Evolutionary conservation across 2,797 vertebrate species (phyloP).

Genomic region (Uromys caudimaculatus): DNA sequence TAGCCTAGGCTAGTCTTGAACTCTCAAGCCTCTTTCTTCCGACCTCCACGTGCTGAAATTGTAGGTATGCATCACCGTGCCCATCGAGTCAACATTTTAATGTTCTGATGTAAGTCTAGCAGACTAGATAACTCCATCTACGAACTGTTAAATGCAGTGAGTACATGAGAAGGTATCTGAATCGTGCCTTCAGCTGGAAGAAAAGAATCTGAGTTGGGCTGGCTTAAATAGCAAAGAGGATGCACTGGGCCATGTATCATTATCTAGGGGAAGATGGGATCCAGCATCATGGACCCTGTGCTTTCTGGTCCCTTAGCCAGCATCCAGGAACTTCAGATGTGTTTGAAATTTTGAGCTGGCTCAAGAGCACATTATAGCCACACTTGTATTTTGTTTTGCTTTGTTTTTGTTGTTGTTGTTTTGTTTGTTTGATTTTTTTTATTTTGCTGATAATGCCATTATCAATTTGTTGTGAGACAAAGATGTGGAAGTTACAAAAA

Average conservation of each 20-base stretch:
- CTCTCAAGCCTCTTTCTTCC: not conserved
- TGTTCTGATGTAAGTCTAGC: not conserved
- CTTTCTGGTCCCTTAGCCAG: not conserved
- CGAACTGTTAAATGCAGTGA: not conserved
- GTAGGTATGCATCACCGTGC: not conserved
- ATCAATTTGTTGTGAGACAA: not conserved
- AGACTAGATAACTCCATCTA: not conserved
- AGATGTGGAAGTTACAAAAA: slow-evolving; percentile 6
- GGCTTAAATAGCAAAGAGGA: not conserved
- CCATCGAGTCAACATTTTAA: not conserved
- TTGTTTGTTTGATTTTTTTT: not conserved
- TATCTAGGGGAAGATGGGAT: not conserved
- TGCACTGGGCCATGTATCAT: not conserved
- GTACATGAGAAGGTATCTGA: not conserved
- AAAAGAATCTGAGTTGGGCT: not conserved
- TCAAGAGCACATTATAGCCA: not conserved
- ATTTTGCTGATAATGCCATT: not conserved
- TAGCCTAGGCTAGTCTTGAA: not conserved
- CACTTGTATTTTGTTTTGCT: not conserved
- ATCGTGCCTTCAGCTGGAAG: not conserved
- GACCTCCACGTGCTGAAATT: not conserved
- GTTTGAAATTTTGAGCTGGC: not conserved
- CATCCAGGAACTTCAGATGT: not conserved
- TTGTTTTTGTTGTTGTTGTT: not conserved
- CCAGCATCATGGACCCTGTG: not conserved